Conservation (phyloP, 2,113 vertebrate species). For the Aphelocoma coerulescens region DNA sequence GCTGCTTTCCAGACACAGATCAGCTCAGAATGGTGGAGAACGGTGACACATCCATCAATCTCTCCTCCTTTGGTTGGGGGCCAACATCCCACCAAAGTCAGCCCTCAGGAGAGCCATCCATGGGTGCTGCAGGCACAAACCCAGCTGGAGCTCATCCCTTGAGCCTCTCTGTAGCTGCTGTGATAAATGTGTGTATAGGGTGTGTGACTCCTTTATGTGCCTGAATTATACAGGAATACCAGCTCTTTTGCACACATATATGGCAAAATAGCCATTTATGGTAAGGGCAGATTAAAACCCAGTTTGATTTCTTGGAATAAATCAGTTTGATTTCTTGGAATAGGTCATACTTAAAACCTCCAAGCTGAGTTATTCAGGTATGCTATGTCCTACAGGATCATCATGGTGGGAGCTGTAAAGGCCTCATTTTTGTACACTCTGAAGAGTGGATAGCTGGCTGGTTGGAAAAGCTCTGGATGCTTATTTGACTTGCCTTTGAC, state of each 20-base stretch:
- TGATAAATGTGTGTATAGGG: neutral
- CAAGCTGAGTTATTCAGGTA: neutral
- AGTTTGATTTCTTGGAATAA: neutral
- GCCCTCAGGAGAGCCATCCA: neutral
- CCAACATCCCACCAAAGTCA: neutral
- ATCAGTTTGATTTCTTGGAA: neutral
- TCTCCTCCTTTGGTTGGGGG: neutral
- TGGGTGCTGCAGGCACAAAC: neutral
- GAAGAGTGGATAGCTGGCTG: neutral
- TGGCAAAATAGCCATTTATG: neutral
- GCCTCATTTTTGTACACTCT: neutral
- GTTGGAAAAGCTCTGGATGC: neutral
- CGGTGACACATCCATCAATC: accelerated
- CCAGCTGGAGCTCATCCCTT: no score
- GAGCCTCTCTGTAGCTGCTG: neutral
- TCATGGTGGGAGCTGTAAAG: neutral
- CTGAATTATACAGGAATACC: neutral
- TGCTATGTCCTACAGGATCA: neutral
- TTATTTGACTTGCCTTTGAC: neutral
- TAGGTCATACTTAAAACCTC: neutral
- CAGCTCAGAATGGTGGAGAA: neutral
- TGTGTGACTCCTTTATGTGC: neutral
- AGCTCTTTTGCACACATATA: neutral
- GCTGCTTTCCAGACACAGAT: neutral
- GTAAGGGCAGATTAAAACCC: neutral